phyloP scores from a whole-genome alignment of 2,113 vertebrate genomes.

The Passer montanus region DNA sequence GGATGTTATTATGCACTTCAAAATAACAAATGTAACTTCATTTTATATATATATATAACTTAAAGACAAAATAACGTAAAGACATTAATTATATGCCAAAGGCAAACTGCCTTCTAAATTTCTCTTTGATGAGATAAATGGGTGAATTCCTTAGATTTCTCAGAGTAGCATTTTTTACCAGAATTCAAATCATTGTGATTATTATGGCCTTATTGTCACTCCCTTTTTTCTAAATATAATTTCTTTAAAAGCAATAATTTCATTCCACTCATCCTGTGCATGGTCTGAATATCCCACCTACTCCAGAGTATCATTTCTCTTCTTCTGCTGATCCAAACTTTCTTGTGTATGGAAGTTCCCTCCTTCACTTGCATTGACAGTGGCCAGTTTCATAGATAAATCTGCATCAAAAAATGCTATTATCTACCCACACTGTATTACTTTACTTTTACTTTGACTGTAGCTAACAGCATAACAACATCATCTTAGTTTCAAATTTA shows the following conservation, averaged over 20 bases:
- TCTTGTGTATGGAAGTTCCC: neutral
- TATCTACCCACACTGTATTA: neutral
- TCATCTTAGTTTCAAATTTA: neutral
- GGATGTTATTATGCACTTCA: neutral
- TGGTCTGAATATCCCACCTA: neutral
- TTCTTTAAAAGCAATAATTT: neutral
- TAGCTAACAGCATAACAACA: fast-evolving
- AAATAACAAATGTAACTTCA: neutral
- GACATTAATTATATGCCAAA: neutral
- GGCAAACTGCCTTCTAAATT: neutral
- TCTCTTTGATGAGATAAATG: constrained; percentile 26
- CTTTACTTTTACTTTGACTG: neutral
- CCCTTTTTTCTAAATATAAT: neutral
- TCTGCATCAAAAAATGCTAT: neutral
- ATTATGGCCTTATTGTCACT: neutral
- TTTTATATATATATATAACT: neutral
- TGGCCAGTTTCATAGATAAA: neutral
- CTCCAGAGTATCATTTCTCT: neutral
- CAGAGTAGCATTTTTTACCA: neutral
- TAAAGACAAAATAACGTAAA: neutral
- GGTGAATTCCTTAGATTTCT: neutral
- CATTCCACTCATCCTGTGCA: neutral
- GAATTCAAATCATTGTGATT: neutral
- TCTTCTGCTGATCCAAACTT: neutral
- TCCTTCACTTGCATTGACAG: neutral